A percentile compares a stretch with the other conserved stretches of the same genome.
Conservation (phyloP, 2,113 vertebrate genomes). For the Equus quagga region DNA sequence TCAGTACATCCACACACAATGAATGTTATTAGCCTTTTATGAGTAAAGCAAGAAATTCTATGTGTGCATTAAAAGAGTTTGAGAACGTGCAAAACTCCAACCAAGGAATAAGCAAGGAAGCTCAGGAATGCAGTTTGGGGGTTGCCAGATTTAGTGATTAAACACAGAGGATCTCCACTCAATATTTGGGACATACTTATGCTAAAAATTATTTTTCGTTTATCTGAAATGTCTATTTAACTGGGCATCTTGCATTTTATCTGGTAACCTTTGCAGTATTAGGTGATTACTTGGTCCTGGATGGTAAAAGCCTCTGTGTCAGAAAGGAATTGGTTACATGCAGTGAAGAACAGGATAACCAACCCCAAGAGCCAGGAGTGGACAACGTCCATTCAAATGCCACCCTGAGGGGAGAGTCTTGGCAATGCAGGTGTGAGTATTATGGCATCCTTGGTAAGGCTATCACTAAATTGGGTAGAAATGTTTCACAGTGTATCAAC, state of each 20-base stretch:
- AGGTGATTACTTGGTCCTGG: neutral
- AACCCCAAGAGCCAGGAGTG: neutral
- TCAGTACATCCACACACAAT: neutral
- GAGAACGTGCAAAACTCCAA: neutral
- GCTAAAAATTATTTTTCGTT: neutral
- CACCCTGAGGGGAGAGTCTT: neutral
- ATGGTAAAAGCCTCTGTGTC: neutral
- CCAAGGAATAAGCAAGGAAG: neutral
- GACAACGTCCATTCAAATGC: neutral
- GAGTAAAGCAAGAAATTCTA: neutral
- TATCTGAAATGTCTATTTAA: constrained; percentile 35
- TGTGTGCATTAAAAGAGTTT: neutral
- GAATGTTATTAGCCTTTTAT: neutral
- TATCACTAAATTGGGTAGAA: neutral
- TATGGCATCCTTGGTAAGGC: neutral
- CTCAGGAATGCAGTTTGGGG: neutral
- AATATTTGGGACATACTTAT: neutral
- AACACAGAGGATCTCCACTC: neutral
- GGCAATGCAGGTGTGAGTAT: neutral
- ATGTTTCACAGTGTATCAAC: neutral
- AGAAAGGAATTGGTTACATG: neutral
- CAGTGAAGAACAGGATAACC: neutral
- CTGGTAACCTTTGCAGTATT: neutral
- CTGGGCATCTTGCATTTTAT: neutral
- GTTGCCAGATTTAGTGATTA: neutral